Evolutionary conservation across 2,797 vertebrate genomes (phyloP).

Genomic region (Enteromius radiatus): DNA sequence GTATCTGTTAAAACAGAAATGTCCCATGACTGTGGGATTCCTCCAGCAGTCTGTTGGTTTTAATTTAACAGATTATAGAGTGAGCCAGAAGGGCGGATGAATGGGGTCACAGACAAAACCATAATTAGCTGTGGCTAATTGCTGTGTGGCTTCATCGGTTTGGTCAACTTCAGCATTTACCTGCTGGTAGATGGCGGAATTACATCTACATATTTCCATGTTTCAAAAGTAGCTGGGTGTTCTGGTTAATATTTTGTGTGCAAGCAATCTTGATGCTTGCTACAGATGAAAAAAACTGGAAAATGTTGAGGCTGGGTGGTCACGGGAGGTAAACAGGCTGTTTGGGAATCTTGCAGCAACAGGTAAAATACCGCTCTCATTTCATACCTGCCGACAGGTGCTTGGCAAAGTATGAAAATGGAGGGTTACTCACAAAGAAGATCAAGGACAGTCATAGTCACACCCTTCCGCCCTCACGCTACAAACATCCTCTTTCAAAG

Average conservation of each 20-base stretch:
- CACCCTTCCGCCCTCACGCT: conserved; percentile 28
- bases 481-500: conserved; percentile 17
- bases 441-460: conserved; percentile 74
- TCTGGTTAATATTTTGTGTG: neutral
- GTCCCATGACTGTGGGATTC: neutral
- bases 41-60: conserved; percentile 45
- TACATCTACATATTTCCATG: neutral
- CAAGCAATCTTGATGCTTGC: neutral
- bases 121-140: conserved; percentile 28
- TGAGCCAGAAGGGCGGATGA: conserved; percentile 62
- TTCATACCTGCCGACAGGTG: conserved; percentile 80
- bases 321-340: conserved; percentile 56
- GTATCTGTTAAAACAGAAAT: conserved; percentile 5
- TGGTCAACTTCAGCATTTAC: neutral
- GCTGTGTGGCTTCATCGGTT: neutral
- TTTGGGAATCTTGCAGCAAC: conserved; percentile 49
- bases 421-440: conserved; percentile 65
- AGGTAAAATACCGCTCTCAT: conserved; percentile 61
- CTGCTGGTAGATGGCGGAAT: neutral
- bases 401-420: conserved; percentile 69
- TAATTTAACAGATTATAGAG: conserved; percentile 66
- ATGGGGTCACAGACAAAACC: conserved; percentile 56
- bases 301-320: neutral
- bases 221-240: neutral
- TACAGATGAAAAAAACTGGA: neutral